These are phyloP conservation scores for Scartelaos histophorus DNA, from an alignment of 2,113 vertebrate genomes.

Conservation along the genomic window DNA sequence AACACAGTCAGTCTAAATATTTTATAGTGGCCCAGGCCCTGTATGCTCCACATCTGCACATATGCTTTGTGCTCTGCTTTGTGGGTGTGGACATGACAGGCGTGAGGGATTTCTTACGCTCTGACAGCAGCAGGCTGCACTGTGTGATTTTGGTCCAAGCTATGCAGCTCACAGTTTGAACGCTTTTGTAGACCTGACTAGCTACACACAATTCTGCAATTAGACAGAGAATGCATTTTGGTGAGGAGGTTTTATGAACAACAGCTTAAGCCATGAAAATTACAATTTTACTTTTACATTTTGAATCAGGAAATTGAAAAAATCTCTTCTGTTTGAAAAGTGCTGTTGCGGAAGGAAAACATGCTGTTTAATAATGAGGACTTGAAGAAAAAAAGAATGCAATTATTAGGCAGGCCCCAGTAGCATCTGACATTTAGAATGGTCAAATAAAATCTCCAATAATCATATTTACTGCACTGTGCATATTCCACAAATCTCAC, in stretches of 20 bases:
- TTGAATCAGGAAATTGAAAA: not conserved
- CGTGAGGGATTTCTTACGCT: constrained; percentile 36
- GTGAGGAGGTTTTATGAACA: constrained; percentile 3
- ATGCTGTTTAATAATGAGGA: not conserved
- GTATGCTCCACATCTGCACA: constrained; percentile 32
- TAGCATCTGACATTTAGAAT: not conserved
- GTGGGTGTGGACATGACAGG: not conserved
- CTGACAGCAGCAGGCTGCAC: constrained; percentile 37
- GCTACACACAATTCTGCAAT: constrained; percentile 19
- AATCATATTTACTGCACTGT: not conserved
- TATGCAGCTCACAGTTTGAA: constrained; percentile 21
- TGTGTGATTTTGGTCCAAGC: constrained; percentile 24
- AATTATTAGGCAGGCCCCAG: not conserved
- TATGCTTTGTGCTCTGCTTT: constrained; percentile 28
- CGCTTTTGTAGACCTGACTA: constrained; percentile 24
- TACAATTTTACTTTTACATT: not conserved
- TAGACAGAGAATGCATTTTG: constrained; percentile 16
- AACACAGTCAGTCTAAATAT: constrained; percentile 68
- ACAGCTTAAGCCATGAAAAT: not conserved
- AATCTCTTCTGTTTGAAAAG: not conserved
- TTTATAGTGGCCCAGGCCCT: constrained; percentile 66
- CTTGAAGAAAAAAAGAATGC: not conserved
- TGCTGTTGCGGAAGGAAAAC: not conserved
- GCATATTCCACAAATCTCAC: not conserved
- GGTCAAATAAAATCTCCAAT: not conserved